Conservation (phyloP, 2,888 invertebrate species). For the Diadegma fenestrale region DNA sequence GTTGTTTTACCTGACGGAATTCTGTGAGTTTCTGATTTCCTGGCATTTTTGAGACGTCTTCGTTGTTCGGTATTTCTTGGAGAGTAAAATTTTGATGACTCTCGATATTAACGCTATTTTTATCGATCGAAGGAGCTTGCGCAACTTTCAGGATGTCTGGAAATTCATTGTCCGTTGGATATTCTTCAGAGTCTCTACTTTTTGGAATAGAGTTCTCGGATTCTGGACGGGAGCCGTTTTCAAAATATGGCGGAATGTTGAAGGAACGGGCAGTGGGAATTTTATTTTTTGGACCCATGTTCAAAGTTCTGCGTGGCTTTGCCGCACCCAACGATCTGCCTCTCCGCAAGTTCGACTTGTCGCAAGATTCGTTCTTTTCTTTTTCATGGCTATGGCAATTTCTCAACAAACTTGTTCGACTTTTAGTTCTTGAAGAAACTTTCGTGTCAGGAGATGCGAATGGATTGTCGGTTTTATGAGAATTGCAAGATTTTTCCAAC, state of each 20-base stretch:
- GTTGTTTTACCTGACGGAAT: background rate
- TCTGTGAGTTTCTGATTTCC: background rate
- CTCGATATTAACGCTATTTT: background rate
- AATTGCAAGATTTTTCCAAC: no score
- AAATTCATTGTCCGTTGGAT: background rate
- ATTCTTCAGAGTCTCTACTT: background rate
- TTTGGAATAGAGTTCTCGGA: background rate
- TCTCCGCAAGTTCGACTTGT: background rate
- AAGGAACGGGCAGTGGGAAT: background rate
- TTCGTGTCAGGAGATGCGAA: constrained; percentile 39
- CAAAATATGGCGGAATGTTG: background rate
- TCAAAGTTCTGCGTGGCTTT: constrained; percentile 39
- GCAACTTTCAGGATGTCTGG: background rate
- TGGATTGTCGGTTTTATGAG: background rate
- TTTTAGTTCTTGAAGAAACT: background rate
- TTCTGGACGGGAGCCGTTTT: background rate
- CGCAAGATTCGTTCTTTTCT: background rate
- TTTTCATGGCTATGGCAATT: background rate
- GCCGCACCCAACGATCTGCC: constrained; percentile 35
- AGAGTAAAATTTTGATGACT: background rate
- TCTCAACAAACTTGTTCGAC: background rate
- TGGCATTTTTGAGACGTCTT: background rate
- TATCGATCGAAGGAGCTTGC: background rate
- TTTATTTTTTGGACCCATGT: background rate
- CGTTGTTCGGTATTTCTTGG: background rate